Base-by-base conservation (phyloP, 37 sponge, comb jelly and placozoan genomes). In the Haliclona indistincta region DNA sequence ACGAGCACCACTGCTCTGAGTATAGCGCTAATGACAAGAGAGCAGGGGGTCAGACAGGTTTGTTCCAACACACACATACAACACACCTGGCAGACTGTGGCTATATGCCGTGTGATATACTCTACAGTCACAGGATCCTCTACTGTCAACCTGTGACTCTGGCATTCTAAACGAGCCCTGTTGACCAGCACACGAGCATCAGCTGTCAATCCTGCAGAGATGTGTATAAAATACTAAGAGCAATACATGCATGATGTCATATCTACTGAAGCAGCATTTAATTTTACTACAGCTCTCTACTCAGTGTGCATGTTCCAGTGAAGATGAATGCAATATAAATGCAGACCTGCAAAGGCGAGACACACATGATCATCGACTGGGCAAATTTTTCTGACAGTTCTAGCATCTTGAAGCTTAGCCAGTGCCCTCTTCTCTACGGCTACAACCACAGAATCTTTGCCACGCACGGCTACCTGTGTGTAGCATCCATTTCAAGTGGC, bases 121-220 rank as follows among this genome's bases (percentile, higher is more conserved):
- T 95, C 97, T 56, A 98, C 89, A 44, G 96, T 93, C 2, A 98
- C 94, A 17, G 99, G 99, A 49, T 98, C 99, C 70, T 98, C 99
- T 40, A 98, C 82, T 0, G 77, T 87, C 60, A 98, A 83, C 56
- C 91, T 44, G 73, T 95, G 87, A 67, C 96, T 95, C 85, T 98
- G 99, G 54, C 99, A 98, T 70, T 98, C 99, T 38, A 89, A 80
- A n/a, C 96, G 80, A 40, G 96, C 94, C 91, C 74, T 90, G 69
- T 96, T 87, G 25, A 98, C 88, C 65, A 98, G 70, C 33, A 98
- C 94, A 42, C 99, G 88, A 11, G 99, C 99, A 68, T 98, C 99
- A 44, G 99, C 99, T 6, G 92, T 95, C 42, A 98, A 74, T 2
- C 99, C 99, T 81, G 38, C 54, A 35, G 25, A 33, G 6, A 34